Evolutionary conservation across 1,140 invertebrate genomes (phyloP), one percentile per base, ranked within the genome.

Genomic region (Cydia fagiglandana): DNA sequence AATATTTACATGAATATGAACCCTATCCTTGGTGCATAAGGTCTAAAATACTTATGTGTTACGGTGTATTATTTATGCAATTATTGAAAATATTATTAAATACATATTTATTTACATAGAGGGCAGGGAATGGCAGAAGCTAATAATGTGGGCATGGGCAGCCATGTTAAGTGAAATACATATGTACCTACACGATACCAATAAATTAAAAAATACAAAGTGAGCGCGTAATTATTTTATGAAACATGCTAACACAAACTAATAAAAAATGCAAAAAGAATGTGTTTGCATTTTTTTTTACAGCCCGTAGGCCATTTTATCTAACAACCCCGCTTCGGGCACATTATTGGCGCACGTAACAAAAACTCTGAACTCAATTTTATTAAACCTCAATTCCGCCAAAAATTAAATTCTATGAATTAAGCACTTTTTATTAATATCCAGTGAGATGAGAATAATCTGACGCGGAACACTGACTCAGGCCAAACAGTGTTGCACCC

Each of bases 401-500:
- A 1, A 45, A 70, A 38, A 41, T 41, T n/a, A 41, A 41, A 17
- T n/a, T 38, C 15, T 17, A 38, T 68, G 24, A 28, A 68, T 68
- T 20, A 2, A 17, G 66, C 66, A 70, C 34, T 70, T 68, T 68
- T 70, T 10, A 45, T 70, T n/a, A 70, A 2, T 70, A 70, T 70
- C 34, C 38, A 38, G 66, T 34, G 66, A 70, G 66, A 66, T 66
- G 64, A 38, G 30, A 70, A 17, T 38, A 47, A 66, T 38, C 28
- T n/a, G 64, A 38, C 10, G 15, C n/a, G 7, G 9, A n/a, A 61
- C 78, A 77, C 80, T 79, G 82, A 79, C 75, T 83, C 80, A 81
- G 82, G 76, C 78, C 82, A 83, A 83, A 83, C 78, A 83, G 70
- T 47, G 76, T 74, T 75, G 64, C 41, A 41, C 64, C 66, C 81